Evolutionary conservation across 2,888 invertebrate species (phyloP), one percentile per base, ranked within the genome.

Genomic region (Sphaerophoria taeniata): DNA sequence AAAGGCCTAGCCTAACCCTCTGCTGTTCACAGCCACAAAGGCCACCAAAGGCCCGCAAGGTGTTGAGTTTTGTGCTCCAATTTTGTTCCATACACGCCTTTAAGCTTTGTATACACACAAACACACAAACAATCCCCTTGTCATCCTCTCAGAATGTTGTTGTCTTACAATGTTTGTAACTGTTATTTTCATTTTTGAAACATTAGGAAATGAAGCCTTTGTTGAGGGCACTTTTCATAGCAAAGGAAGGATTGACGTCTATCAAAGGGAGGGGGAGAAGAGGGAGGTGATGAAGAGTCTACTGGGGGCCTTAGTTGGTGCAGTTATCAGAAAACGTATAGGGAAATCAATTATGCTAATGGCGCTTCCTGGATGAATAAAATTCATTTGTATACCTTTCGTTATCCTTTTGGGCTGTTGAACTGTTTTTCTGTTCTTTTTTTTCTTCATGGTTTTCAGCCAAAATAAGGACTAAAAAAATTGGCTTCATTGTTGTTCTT

Each of bases 321-420:
- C 45, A 71, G 74, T 71, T 82, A 75, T 79, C 74, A 60, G 58
- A 49, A 58, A 78, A 51, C 78, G 78, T 78, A 78, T 75, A 79
- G 79, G 83, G 79, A 79, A 83, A 83, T 78, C 83, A 83, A 83
- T 83, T 83, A 83, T 83, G 83, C 79, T 79, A 83, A 83, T 83
- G 83, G 83, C 79, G 51, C 58, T 79, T 83, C 83, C 83, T 74
- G 24, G 24, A 24, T 24, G 74, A 78, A 71, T 74, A 83, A 78
- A 78, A 71, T 83, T 77, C 63, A 31, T 83, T 65, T 63, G 63
- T 78, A 6, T 34, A 34, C 34, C 39, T 77, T 70, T 60, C 58
- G 56, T 72, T 83, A 74, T 78, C 58, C 65, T 78, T 58, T 39
- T 63, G 53, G 36, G 24, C 14, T 24, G 31, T n/a, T 53, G 24